Evolutionary conservation across 2,797 vertebrate genomes (phyloP), one percentile per base, ranked within the genome.

Genomic region (Kryptolebias ocellatus): DNA sequence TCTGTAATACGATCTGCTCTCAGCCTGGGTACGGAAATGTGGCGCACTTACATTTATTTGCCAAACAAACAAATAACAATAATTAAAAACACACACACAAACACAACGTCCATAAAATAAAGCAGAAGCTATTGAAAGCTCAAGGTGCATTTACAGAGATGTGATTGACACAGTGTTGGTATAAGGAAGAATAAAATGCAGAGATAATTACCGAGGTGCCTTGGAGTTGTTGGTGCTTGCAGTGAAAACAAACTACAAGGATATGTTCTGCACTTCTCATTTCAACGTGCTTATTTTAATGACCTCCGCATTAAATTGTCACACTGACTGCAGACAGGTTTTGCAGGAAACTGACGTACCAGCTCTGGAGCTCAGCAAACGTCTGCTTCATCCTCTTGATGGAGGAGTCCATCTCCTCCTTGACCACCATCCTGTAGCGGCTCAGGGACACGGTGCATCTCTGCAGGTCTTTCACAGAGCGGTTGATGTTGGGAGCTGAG

Each of bases 391-490:
- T 98, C 83, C 88, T 96, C 87, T 97, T 98, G 88, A 98, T 95
- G 17, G 97, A 98, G 0, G 93, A 89, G 68, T 99, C 97, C 95
- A 98, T 98, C 83, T 98, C 97, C 56, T 98, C 96, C 86, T 96
- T 97, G 69, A 99, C 95, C 79, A 98, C 94, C 39, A 96, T 95
- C 65, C 95, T 94, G 89, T 98, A 98, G 17, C 97, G 95, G 0
- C 96, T 96, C 79, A 99, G 93, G 0, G 97, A 98, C 1, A 95
- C 96, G 0, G 95, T 95, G 83, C 97, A 99, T 53, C 97, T 92
- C 88, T 99, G 97, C 64, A 99, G 93, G 88, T 99, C 97, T 90
- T 99, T 99, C 87, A 97, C 93, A 0, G 97, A 99, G 70, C 97
- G 97, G 80, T 99, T 97, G 3, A 98, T 96, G 77, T 94, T 99